Conservation (phyloP, 2,113 vertebrate genomes). For the Candoia aspera region DNA sequence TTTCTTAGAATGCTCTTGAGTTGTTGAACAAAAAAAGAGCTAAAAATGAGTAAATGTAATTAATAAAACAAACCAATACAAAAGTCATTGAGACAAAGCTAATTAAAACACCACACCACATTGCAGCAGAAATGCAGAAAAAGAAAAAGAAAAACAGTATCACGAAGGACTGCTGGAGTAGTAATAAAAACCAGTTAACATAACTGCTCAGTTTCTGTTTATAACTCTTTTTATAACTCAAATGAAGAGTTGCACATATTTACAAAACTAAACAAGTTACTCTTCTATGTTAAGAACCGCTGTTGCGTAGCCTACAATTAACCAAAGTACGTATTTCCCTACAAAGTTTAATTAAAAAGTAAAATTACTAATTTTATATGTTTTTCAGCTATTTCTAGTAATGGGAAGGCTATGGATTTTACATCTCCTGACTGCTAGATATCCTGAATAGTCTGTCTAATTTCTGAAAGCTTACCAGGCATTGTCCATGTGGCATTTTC, state of each 20-base stretch:
- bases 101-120: background rate
- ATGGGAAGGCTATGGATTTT: background rate
- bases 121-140: background rate
- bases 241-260: background rate
- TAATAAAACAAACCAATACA: constrained; percentile 8
- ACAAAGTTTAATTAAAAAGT: background rate
- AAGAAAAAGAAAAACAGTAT: background rate
- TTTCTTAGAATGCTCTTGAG: constrained; percentile 36
- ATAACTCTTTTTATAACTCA: background rate
- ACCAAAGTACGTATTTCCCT: background rate
- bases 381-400: background rate
- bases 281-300: background rate
- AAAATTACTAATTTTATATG: background rate
- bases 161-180: background rate
- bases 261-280: background rate
- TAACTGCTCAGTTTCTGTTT: background rate
- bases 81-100: background rate
- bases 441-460: background rate
- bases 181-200: background rate
- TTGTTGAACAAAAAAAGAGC: background rate
- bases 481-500: background rate
- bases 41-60: constrained; percentile 37
- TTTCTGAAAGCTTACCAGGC: background rate
- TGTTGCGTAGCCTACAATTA: background rate
- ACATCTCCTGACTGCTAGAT: background rate